Percentiles rank a stretch among this genome's conserved stretches.
Conservation (phyloP, 2,113 vertebrate genomes). For the Lophius piscatorius region DNA sequence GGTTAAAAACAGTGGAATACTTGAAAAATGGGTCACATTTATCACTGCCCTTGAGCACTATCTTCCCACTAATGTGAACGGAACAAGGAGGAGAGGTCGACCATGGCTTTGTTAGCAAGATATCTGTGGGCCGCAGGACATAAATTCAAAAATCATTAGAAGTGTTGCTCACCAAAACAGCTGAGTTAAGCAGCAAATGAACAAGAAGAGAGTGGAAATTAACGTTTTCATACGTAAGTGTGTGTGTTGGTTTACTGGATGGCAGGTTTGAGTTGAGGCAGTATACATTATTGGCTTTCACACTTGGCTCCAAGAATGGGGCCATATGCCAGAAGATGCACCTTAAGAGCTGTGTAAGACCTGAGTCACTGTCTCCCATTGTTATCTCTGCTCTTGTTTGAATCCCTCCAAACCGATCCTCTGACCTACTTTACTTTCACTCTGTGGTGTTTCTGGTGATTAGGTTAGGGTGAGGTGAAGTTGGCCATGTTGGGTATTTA, state of each 20-base stretch:
- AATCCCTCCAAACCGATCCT: conserved; percentile 25
- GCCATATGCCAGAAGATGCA: conserved; percentile 48
- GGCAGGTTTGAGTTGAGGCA: conserved; percentile 36
- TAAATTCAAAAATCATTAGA: conserved; percentile 39
- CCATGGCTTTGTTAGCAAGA: conserved; percentile 78
- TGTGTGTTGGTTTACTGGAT: conserved; percentile 37
- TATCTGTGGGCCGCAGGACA: conserved; percentile 81
- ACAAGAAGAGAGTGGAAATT: conserved; percentile 23
- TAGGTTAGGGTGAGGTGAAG: conserved; percentile 34
- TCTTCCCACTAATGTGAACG: conserved; percentile 98
- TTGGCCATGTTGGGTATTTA: conserved; percentile 42
- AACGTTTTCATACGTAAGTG: conserved; percentile 11
- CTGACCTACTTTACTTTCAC: conserved; percentile 33
- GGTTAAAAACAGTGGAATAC: conserved; percentile 82
- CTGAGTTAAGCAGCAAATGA: conserved; percentile 32
- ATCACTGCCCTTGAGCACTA: conserved; percentile 90
- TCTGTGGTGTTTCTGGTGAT: conserved; percentile 36
- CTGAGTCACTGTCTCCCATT: conserved; percentile 57
- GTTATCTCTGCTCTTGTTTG: conserved; percentile 13
- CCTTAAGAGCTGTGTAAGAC: conserved; percentile 54
- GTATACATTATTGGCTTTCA: conserved; percentile 24
- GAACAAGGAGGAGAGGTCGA: conserved; percentile 78
- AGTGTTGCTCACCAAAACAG: conserved; percentile 31
- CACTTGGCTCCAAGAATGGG: conserved; percentile 24
- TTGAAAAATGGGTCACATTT: conserved; percentile 94